Percentiles rank a stretch among this genome's conserved stretches.
Conservation (phyloP, 2,888 invertebrate species). For the Chrysodeixis includens region DNA sequence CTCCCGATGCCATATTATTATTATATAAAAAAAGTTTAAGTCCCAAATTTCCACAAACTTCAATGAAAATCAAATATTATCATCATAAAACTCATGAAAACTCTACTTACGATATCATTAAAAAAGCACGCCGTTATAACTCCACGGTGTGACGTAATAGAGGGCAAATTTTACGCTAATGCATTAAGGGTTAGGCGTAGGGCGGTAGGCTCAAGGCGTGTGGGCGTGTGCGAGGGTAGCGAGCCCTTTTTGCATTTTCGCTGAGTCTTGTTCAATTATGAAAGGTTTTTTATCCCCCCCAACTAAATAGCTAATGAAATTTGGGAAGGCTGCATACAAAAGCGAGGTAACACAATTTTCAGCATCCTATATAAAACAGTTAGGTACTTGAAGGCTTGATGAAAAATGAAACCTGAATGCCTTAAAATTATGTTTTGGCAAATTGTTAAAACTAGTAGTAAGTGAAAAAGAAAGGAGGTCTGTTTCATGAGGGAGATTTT, state of each 20-base stretch:
- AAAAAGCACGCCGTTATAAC: neutral
- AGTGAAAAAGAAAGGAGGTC: too few species aligned
- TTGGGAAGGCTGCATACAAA: neutral
- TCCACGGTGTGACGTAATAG: slow-evolving; percentile 28
- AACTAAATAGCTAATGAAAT: slow-evolving; percentile 44
- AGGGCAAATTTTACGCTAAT: slow-evolving; percentile 40
- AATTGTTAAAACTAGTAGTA: too few species aligned
- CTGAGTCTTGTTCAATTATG: slow-evolving; percentile 67
- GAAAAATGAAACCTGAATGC: too few species aligned
- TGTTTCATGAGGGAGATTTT: too few species aligned
- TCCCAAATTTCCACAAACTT: too few species aligned
- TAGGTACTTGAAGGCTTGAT: neutral
- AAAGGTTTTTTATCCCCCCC: slow-evolving; percentile 57
- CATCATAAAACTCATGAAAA: too few species aligned
- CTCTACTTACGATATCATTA: neutral
- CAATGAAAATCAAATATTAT: too few species aligned
- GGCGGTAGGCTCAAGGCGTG: slow-evolving; percentile 22
- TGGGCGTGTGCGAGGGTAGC: slow-evolving; percentile 54
- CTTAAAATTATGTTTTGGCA: too few species aligned
- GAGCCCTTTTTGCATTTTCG: slow-evolving; percentile 60
- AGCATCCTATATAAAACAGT: neutral
- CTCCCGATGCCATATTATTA: too few species aligned
- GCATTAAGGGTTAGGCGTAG: slow-evolving; percentile 43
- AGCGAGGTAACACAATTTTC: neutral
- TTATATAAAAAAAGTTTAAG: too few species aligned